These are phyloP conservation scores for Macrotus californicus DNA, from an alignment of 2,113 vertebrate species.

Conservation along the genomic window DNA sequence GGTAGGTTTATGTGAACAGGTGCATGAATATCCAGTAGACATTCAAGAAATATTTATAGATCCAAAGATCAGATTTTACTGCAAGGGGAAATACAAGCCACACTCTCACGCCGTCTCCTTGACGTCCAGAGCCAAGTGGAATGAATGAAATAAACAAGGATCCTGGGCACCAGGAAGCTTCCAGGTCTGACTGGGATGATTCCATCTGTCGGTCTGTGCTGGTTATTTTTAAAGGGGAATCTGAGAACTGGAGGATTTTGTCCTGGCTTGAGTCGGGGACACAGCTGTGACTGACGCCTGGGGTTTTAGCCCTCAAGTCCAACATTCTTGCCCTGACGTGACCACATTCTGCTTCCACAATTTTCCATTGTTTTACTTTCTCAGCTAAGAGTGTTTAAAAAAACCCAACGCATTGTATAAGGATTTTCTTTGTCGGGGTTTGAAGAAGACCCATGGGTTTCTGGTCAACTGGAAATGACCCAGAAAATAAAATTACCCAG, in stretches of 20 bases:
- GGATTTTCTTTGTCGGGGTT: neutral
- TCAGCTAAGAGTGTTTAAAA: neutral
- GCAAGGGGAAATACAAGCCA: neutral
- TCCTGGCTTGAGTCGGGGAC: neutral
- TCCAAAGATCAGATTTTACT: neutral
- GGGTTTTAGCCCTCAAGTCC: neutral
- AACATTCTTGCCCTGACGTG: neutral
- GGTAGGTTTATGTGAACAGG: neutral
- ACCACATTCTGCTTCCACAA: neutral
- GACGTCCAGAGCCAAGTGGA: neutral
- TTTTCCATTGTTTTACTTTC: neutral
- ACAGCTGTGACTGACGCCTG: neutral
- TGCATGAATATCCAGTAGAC: neutral
- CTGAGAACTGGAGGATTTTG: neutral
- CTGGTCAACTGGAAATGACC: slow-evolving; percentile 3
- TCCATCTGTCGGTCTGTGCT: accelerated
- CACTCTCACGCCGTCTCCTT: accelerated
- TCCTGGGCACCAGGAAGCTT: too few relatives aligned
- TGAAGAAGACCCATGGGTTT: neutral
- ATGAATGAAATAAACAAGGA: neutral
- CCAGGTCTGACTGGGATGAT: neutral
- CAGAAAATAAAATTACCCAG: slow-evolving; percentile 9
- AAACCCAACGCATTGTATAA: neutral
- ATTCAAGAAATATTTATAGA: neutral
- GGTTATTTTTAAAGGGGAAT: neutral